A percentile compares a stretch with the other conserved stretches of the same genome.
These are phyloP conservation scores for Ceratina japonica DNA, from an alignment of 1,140 invertebrate species.

Conservation along the genomic window DNA sequence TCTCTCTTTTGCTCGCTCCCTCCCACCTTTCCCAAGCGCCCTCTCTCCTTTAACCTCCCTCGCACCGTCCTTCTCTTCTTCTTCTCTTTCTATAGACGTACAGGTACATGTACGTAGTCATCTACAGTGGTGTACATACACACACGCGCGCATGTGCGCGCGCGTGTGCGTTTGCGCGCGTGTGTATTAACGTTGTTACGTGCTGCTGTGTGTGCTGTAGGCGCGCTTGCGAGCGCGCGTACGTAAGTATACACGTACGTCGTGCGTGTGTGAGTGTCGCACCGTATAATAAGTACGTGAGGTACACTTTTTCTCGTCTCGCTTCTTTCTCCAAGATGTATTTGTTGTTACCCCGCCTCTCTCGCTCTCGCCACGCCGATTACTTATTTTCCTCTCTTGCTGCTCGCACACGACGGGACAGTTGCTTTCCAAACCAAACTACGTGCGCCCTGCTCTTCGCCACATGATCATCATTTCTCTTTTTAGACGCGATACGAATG, in stretches of 20 bases:
- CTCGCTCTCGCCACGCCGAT: neutral
- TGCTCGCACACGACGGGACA: too few species aligned
- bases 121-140: constrained; percentile 25
- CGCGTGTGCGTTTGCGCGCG: constrained; percentile 11
- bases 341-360: constrained; percentile 13
- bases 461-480: constrained; percentile 41
- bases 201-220: neutral
- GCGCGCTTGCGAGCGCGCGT: constrained; percentile 30
- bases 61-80: constrained; percentile 38
- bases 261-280: constrained; percentile 14
- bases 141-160: constrained; percentile 37
- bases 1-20: constrained; percentile 17
- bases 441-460: neutral
- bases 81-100: constrained; percentile 45
- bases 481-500: constrained; percentile 45
- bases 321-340: constrained; percentile 5
- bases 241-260: constrained; percentile 11
- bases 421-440: too few species aligned
- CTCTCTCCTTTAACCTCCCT: constrained; percentile 35
- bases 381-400: too few species aligned
- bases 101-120: constrained; percentile 35
- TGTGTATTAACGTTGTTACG: constrained; percentile 7
- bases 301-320: constrained; percentile 16
- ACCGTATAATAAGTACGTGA: constrained; percentile 1
- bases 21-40: neutral